Conservation (phyloP, 2,113 vertebrate genomes). For the Siphamia tubifer region DNA sequence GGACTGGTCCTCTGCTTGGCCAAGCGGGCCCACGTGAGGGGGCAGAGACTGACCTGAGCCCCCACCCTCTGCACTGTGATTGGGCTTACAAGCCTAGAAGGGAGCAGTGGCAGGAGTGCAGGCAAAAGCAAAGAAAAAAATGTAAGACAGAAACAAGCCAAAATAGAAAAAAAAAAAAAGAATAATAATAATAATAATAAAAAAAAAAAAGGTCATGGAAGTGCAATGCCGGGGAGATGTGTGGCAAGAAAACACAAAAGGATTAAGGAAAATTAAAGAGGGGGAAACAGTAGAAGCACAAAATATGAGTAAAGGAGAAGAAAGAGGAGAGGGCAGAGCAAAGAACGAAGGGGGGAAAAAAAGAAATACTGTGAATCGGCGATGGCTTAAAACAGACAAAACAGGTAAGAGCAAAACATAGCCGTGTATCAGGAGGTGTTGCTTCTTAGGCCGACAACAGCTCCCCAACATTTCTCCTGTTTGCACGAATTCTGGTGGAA, state of each 20-base stretch:
- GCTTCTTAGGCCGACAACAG: conserved; percentile 17
- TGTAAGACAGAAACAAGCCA: not conserved
- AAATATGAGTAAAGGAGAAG: not conserved
- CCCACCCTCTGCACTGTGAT: conserved; percentile 93
- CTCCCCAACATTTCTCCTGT: not conserved
- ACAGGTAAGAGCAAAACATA: conserved; percentile 22
- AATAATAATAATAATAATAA: too few species aligned
- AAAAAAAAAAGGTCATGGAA: not conserved
- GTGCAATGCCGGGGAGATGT: too few species aligned
- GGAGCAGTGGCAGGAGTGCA: not conserved
- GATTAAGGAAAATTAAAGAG: not conserved
- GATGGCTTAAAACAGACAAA: conserved; percentile 6
- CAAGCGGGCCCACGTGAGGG: conserved; percentile 82
- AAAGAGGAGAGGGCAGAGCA: conserved; percentile 16
- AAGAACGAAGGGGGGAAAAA: conserved; percentile 38
- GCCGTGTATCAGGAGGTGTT: not conserved
- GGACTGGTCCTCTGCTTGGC: conserved; percentile 94
- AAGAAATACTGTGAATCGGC: conserved; percentile 40
- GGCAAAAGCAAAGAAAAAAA: conserved; percentile 26
- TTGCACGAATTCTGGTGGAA: not conserved
- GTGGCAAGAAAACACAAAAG: not conserved
- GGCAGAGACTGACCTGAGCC: conserved; percentile 68
- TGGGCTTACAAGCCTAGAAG: conserved; percentile 96
- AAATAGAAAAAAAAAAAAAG: not conserved
- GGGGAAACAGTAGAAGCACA: not conserved